Conservation (phyloP, 2,888 invertebrate species). For the Drosophila suboccidentalis region DNA sequence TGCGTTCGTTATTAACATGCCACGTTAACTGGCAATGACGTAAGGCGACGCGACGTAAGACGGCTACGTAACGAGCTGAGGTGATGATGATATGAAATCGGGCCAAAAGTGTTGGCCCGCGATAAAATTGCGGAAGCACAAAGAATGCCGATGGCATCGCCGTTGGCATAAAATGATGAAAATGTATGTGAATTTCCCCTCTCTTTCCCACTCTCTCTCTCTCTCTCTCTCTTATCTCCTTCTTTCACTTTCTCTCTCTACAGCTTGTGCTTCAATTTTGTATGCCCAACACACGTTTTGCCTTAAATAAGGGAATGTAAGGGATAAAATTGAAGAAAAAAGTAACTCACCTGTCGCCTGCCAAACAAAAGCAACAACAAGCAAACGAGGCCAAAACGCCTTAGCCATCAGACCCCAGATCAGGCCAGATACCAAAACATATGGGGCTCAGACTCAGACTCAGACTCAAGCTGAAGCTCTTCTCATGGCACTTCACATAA, state of each 20-base stretch:
- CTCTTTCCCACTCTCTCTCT: not conserved
- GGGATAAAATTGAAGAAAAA: conserved; percentile 31
- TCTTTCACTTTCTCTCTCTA: not conserved
- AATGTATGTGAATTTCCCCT: conserved; percentile 24
- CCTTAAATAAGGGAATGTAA: conserved; percentile 48
- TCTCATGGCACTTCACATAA: conserved; percentile 46
- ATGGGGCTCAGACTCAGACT: conserved; percentile 35
- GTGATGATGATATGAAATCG: conserved; percentile 23
- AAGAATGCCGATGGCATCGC: conserved; percentile 72
- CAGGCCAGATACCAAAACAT: conserved; percentile 19
- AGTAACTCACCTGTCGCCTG: conserved; percentile 72
- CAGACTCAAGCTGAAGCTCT: conserved; percentile 20
- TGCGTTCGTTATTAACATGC: conserved; percentile 63
- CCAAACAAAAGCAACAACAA: conserved; percentile 20
- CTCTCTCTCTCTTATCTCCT: not conserved
- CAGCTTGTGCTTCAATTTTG: conserved; percentile 37
- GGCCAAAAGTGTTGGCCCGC: conserved; percentile 57
- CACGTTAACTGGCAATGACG: conserved; percentile 60
- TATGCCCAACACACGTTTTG: conserved; percentile 68
- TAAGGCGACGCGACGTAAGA: conserved; percentile 26
- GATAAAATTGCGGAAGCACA: conserved; percentile 81
- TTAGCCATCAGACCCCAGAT: conserved; percentile 46
- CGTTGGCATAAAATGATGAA: conserved; percentile 34
- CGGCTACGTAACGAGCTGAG: conserved; percentile 36
- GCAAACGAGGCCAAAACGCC: conserved; percentile 52